phyloP scores from a whole-genome alignment of 2,797 vertebrate genomes.

The Ceryle rudis region DNA sequence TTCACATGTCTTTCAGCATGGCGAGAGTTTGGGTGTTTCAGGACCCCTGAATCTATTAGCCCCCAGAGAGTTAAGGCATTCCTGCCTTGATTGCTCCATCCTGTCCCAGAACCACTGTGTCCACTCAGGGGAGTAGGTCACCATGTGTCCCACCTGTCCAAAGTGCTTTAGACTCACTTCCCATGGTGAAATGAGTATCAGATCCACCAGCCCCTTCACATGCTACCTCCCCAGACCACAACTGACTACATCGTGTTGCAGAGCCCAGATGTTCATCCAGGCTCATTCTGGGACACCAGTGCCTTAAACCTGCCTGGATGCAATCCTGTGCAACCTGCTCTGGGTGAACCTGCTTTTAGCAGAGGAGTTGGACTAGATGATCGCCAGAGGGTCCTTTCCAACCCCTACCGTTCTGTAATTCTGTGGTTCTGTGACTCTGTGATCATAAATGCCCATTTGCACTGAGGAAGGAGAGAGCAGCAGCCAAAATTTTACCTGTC shows the following conservation, averaged over 20 bases:
- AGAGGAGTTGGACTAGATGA: too few relatives aligned
- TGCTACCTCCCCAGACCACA: background rate
- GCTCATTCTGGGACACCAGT: background rate
- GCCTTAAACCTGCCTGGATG: background rate
- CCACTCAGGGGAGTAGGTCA: background rate
- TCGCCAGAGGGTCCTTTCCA: too few relatives aligned
- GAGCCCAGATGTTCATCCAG: background rate
- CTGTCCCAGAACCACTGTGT: background rate
- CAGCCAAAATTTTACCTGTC: background rate
- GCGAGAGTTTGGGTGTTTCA: background rate
- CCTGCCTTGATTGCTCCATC: background rate
- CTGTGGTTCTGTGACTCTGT: too few relatives aligned
- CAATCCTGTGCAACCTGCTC: too few relatives aligned
- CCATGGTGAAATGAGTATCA: background rate
- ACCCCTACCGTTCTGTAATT: too few relatives aligned
- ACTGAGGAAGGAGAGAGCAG: background rate
- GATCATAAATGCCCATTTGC: background rate
- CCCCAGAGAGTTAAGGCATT: background rate
- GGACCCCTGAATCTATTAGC: background rate
- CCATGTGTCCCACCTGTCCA: background rate
- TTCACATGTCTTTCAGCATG: background rate
- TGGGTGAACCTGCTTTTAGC: too few relatives aligned
- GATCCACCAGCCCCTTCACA: background rate
- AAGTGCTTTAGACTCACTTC: background rate
- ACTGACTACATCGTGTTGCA: background rate